Percentiles rank a stretch among this genome's conserved stretches.
These are phyloP conservation scores for Rhinoderma darwinii DNA, from an alignment of 2,113 vertebrate genomes.

Conservation along the genomic window DNA sequence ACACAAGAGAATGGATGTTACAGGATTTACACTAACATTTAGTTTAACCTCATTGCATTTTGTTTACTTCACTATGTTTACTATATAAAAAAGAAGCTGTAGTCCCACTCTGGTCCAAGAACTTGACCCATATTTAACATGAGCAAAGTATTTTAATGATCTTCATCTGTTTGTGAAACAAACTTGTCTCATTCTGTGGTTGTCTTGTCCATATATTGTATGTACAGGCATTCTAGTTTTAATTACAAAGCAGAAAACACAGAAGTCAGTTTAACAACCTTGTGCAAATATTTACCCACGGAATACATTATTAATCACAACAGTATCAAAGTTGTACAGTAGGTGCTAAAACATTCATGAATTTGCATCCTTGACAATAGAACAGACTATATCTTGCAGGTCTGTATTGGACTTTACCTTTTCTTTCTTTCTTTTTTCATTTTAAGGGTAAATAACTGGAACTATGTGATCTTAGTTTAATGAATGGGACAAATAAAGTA, in stretches of 20 bases:
- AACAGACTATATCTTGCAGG: neutral
- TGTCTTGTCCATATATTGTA: conserved; percentile 13
- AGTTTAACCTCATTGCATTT: neutral
- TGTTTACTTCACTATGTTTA: conserved; percentile 7
- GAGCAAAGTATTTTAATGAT: neutral
- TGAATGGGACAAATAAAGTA: too few relatives aligned
- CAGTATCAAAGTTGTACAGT: neutral
- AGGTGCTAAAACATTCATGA: neutral
- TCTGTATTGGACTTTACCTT: too few relatives aligned
- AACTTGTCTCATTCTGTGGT: neutral
- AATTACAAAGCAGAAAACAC: conserved; percentile 17
- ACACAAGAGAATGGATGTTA: neutral
- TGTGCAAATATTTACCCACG: conserved; percentile 29
- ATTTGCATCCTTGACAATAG: neutral
- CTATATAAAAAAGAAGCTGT: neutral
- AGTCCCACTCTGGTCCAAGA: neutral
- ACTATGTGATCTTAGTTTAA: too few relatives aligned
- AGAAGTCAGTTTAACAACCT: conserved; percentile 18
- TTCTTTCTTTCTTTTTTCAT: too few relatives aligned
- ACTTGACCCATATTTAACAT: neutral
- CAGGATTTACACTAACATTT: neutral
- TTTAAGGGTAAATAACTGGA: too few relatives aligned
- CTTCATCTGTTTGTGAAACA: conserved; percentile 8
- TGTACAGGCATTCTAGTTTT: neutral
- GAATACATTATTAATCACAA: neutral